Percentiles rank a stretch among this genome's conserved stretches.
Evolutionary conservation across 1,140 invertebrate genomes (phyloP).

Genomic region (Drosophila insularis): DNA sequence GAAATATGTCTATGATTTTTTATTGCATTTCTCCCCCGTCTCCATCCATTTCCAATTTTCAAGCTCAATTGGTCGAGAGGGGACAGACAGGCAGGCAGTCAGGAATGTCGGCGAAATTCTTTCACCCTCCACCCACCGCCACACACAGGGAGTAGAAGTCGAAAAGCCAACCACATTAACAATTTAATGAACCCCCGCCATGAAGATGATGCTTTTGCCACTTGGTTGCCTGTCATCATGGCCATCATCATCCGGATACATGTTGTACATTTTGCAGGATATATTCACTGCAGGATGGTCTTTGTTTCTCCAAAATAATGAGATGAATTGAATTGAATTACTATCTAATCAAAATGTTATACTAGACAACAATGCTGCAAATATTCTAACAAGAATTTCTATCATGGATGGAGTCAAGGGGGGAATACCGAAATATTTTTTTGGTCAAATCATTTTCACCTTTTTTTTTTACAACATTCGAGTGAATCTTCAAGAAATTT

Average conservation of each 20-base stretch:
- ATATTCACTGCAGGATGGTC: neutral
- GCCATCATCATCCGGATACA: neutral
- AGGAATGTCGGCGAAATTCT: neutral
- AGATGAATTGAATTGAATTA: neutral
- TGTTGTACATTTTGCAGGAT: neutral
- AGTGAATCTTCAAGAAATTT: no score
- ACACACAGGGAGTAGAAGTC: neutral
- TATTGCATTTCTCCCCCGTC: neutral
- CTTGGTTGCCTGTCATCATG: neutral
- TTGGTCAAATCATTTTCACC: no score
- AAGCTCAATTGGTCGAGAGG: slow-evolving; percentile 4
- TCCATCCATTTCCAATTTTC: neutral
- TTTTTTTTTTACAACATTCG: no score
- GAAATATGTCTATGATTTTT: slow-evolving; percentile 5
- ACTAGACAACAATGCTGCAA: neutral
- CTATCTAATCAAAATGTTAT: neutral
- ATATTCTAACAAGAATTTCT: neutral
- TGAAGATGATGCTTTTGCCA: slow-evolving; percentile 2
- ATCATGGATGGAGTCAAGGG: no score
- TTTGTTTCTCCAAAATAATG: neutral
- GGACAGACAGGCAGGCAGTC: neutral
- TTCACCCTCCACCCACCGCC: no score
- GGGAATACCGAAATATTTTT: no score
- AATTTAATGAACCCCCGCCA: slow-evolving; percentile 6
- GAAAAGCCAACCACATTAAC: slow-evolving; percentile 9